Percentiles rank a stretch among this genome's conserved stretches.
These are phyloP conservation scores for Steinernema khuongi DNA, from an alignment of 1,140 invertebrate genomes.

Conservation along the genomic window DNA sequence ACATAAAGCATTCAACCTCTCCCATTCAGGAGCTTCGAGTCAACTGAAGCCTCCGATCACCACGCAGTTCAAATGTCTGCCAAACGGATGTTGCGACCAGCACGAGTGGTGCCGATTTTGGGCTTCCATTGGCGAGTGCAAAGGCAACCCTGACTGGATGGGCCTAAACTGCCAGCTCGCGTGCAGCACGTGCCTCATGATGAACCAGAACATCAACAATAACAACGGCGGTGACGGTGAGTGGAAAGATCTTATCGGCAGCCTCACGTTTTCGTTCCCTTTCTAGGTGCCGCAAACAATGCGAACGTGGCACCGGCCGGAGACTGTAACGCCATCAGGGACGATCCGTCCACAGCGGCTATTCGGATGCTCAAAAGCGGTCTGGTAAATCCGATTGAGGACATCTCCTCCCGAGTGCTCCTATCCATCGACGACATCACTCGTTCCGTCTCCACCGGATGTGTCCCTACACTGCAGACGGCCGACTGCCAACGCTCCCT, in stretches of 20 bases:
- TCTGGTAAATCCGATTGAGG: constrained; percentile 53
- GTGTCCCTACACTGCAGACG: constrained; percentile 50
- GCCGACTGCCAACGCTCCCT: constrained; percentile 42
- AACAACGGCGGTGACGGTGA: background rate
- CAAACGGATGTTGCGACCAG: constrained; percentile 58
- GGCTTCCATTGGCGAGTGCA: constrained; percentile 56
- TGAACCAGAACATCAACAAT: constrained; percentile 15
- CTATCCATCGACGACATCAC: constrained; percentile 57
- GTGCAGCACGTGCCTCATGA: constrained; percentile 38
- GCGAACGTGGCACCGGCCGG: background rate
- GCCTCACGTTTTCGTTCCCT: background rate
- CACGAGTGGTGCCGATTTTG: constrained; percentile 59
- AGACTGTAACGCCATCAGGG: background rate
- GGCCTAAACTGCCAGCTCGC: constrained; percentile 52
- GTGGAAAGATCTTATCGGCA: background rate
- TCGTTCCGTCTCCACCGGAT: constrained; percentile 48
- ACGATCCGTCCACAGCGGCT: background rate
- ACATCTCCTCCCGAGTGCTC: constrained; percentile 37
- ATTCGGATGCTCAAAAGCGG: constrained; percentile 27
- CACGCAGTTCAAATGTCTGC: constrained; percentile 51
- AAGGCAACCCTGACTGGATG: constrained; percentile 52
- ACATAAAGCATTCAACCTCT: background rate
- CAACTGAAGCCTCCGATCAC: constrained; percentile 42
- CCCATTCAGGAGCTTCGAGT: background rate
- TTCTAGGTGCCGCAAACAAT: background rate